Evolutionary conservation across 2,888 invertebrate species (phyloP).

Genomic region (Amaurobius ferox): DNA sequence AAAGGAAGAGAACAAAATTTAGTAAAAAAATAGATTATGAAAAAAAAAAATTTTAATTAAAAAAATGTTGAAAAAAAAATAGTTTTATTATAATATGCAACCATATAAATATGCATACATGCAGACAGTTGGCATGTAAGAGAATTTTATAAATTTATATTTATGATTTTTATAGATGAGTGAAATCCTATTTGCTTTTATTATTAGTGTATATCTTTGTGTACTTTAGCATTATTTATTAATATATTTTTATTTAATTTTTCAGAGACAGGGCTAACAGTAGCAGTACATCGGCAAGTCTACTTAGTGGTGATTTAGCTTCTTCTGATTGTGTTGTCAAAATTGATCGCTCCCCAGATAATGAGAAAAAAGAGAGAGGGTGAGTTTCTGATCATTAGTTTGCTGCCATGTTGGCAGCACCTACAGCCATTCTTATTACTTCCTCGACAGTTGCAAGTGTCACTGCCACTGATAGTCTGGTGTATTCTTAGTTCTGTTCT

Average conservation of each 20-base stretch:
- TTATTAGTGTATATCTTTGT: too few relatives aligned
- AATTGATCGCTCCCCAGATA: constrained; percentile 58
- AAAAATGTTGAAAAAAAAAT: too few relatives aligned
- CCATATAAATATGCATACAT: too few relatives aligned
- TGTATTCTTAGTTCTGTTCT: background rate
- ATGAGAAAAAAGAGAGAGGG: constrained; percentile 71
- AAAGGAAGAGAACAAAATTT: too few relatives aligned
- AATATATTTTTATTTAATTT: background rate
- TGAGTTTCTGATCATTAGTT: constrained; percentile 57
- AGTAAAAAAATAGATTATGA: too few relatives aligned
- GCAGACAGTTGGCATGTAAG: too few relatives aligned
- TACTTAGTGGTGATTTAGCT: constrained; percentile 61
- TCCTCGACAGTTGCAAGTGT: constrained; percentile 40
- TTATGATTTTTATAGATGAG: too few relatives aligned
- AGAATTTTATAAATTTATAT: too few relatives aligned
- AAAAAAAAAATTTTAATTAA: too few relatives aligned
- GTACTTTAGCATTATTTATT: too few relatives aligned
- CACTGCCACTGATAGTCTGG: constrained; percentile 37
- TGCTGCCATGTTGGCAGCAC: constrained; percentile 21
- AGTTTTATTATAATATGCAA: too few relatives aligned
- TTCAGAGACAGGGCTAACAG: constrained; percentile 64
- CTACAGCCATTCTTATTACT: constrained; percentile 21
- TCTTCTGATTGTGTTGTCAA: constrained; percentile 58
- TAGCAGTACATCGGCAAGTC: constrained; percentile 68
- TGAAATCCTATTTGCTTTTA: too few relatives aligned